Evolutionary conservation across 2,113 vertebrate species (phyloP).

Genomic region (Variabilichromis moorii): DNA sequence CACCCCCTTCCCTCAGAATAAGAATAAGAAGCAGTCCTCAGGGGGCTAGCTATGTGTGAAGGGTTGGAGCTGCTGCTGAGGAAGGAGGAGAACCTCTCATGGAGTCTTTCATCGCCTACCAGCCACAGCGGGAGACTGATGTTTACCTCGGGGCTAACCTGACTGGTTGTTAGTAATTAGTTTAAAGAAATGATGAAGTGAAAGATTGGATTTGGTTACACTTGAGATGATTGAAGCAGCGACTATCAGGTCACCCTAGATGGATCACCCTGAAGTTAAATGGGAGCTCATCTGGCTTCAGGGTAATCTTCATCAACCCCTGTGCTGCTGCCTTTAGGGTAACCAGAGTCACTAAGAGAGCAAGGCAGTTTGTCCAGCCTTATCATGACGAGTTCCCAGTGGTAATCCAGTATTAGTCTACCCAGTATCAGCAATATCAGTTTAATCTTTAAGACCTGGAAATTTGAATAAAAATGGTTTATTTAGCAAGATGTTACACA

Average conservation of each 20-base stretch:
- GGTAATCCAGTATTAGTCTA: not conserved
- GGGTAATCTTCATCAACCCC: not conserved
- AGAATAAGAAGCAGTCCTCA: not conserved
- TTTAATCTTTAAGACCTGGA: not conserved
- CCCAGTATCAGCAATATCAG: not conserved
- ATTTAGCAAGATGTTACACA: not conserved
- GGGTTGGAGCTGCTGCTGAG: not conserved
- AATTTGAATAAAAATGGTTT: fast-evolving
- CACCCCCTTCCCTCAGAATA: not conserved
- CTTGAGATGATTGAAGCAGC: not conserved
- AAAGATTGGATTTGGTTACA: not conserved
- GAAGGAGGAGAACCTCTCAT: not conserved
- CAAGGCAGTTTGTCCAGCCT: not conserved
- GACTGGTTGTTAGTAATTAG: not conserved
- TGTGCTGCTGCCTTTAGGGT: not conserved
- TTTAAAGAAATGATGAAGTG: not conserved
- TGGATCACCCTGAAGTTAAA: not conserved
- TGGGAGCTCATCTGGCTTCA: not conserved
- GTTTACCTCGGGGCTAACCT: not conserved
- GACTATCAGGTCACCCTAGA: not conserved
- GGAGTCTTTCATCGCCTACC: constrained; percentile 4
- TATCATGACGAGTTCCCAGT: not conserved
- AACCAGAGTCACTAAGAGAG: not conserved
- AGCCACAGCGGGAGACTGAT: not conserved
- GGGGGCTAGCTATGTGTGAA: not conserved